Evolutionary conservation across 2,888 invertebrate species (phyloP).

Genomic region (Heteromurus nitidus): DNA sequence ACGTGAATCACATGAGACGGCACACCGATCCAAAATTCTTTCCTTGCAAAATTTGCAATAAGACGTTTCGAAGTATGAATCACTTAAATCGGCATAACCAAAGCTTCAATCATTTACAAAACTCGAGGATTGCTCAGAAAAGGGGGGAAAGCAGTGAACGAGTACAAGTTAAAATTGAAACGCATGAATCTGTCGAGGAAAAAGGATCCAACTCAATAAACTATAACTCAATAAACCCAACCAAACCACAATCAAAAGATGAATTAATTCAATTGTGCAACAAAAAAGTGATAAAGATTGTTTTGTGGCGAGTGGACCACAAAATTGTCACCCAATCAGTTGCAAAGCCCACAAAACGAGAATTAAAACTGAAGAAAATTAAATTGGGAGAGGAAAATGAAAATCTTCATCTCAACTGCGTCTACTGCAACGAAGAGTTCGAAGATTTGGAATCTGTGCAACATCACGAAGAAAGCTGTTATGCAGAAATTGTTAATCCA

Average conservation of each 20-base stretch:
- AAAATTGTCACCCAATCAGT: not conserved
- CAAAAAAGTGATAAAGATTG: not conserved
- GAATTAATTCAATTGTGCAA: conserved; percentile 8
- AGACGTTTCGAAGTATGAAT: not conserved
- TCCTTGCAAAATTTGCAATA: not conserved
- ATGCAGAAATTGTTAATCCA: not conserved
- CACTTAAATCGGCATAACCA: conserved; percentile 1
- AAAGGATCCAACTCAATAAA: too few species aligned
- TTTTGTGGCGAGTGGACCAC: conserved; percentile 7
- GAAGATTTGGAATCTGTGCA: not conserved
- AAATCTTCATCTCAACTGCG: conserved; percentile 10
- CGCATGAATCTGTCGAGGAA: too few species aligned
- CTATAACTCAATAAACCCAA: too few species aligned
- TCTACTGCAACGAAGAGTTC: conserved; percentile 10
- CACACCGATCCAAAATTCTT: conserved; percentile 19
- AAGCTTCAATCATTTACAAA: not conserved
- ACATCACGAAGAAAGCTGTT: conserved; percentile 2
- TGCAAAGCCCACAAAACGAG: not conserved
- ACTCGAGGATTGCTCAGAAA: not conserved
- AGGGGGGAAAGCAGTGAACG: too few species aligned
- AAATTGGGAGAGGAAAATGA: not conserved
- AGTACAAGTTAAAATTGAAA: too few species aligned
- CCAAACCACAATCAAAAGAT: too few species aligned
- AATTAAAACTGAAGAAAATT: not conserved
- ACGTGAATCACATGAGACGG: conserved; percentile 9